Evolutionary conservation across 2,888 invertebrate species (phyloP), one percentile per base, ranked within the genome.

Genomic region (Lucinisca nassula): DNA sequence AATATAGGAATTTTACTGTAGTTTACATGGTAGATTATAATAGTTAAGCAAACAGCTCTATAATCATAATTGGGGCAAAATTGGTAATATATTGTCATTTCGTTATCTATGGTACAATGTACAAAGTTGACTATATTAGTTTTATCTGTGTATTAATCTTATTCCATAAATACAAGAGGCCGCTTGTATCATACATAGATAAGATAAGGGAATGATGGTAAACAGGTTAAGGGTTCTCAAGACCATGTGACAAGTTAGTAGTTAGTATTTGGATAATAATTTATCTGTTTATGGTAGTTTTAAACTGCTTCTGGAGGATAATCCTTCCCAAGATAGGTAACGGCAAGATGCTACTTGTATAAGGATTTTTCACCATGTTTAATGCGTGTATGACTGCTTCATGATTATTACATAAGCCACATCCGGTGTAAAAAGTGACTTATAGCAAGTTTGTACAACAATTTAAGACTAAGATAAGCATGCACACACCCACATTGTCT

Each of bases 151-250:
- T n/a, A 10, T 35, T 67, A 35, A 67, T 67, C 67, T 67, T 67
- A 8, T 32, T 67, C 67, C 35, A 67, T 67, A 67, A 67, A 67
- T 67, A 17, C 67, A 67, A 67, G 67, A 67, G 67, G 67, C n/a
- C n/a, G 32, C 67, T 67, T 67, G 17, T 67, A 85, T 85, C 83
- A 67, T 21, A 67, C 51, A 49, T 35, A 84, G 88, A 89, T 89
- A 84, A 89, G 88, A 89, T 89, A 89, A 86, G 32, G 37, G 30
- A 32, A 38, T 75, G 72, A 58, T 77, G 35, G 77, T 83, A 83
- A 85, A 85, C 83, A 85, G 73, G 83, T 81, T 32, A 83, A 38
- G 67, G 67, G 75, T 76, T 49, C 45, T 35, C 45, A 51, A 45
- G 81, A 24, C 75, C 37, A 49, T 58, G 30, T 55, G 32, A 73